phyloP scores from a whole-genome alignment of 2,888 invertebrate genomes.

The Rapana venosa region DNA sequence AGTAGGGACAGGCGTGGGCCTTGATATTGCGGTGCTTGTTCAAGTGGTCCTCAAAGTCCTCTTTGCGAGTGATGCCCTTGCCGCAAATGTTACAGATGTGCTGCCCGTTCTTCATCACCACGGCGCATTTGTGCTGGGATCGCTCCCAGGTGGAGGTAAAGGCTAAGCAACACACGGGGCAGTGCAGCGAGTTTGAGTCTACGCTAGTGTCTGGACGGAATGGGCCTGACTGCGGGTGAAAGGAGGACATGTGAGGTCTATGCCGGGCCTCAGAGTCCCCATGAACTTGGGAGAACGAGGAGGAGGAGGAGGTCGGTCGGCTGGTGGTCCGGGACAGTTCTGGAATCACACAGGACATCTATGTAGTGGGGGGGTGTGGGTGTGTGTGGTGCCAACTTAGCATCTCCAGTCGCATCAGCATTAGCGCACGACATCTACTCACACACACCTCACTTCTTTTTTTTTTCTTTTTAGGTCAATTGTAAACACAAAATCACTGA shows the following conservation, averaged over 20 bases:
- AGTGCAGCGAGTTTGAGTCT: background rate
- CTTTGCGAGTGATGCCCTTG: constrained; percentile 19
- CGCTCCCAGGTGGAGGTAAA: background rate
- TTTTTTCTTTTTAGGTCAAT: no score
- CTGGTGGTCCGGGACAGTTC: background rate
- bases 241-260: background rate
- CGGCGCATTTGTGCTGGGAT: background rate
- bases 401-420: background rate
- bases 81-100: constrained; percentile 28
- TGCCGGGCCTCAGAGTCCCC: background rate
- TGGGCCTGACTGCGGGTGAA: background rate
- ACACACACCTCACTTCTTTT: no score
- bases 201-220: background rate
- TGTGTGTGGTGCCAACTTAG: background rate
- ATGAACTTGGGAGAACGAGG: background rate
- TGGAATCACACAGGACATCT: constrained; percentile 33
- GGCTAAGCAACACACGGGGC: background rate
- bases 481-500: no score
- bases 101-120: constrained; percentile 7
- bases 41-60: constrained; percentile 31
- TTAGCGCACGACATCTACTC: no score
- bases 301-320: background rate
- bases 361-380: background rate
- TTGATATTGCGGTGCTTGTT: constrained; percentile 33
- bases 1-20: constrained; percentile 23